Evolutionary conservation across 2,113 vertebrate species (phyloP).

Genomic region (Machaerirhynchus nigripectus): DNA sequence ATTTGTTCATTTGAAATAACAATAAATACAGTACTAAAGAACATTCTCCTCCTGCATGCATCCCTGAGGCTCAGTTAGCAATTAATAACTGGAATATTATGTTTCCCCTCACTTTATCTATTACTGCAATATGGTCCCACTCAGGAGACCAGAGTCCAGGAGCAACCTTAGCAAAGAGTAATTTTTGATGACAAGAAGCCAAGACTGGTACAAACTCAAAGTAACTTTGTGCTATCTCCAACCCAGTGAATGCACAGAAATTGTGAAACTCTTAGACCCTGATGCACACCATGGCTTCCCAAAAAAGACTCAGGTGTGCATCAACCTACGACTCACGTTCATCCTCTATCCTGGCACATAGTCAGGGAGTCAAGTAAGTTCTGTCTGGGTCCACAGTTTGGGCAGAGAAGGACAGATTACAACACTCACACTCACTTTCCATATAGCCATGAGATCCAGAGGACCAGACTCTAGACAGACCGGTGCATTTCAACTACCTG

Average conservation of each 20-base stretch:
- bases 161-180: neutral
- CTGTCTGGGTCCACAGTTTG: neutral
- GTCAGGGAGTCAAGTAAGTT: neutral
- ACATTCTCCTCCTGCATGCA: neutral
- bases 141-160: neutral
- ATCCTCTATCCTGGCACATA: neutral
- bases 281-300: neutral
- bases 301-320: neutral
- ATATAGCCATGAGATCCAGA: neutral
- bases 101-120: neutral
- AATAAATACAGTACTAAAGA: neutral
- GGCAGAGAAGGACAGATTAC: neutral
- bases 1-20: slow-evolving; percentile 42
- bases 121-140: neutral
- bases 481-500: neutral
- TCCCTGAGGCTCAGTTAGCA: neutral
- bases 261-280: neutral
- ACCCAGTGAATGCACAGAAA: neutral
- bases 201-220: neutral
- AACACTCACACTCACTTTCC: neutral
- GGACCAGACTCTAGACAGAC: neutral
- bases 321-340: neutral
- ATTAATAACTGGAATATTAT: neutral
- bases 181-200: neutral
- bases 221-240: neutral